Base-by-base conservation (phyloP, 1,140 invertebrate genomes). In the Acromyrmex echinatior region DNA sequence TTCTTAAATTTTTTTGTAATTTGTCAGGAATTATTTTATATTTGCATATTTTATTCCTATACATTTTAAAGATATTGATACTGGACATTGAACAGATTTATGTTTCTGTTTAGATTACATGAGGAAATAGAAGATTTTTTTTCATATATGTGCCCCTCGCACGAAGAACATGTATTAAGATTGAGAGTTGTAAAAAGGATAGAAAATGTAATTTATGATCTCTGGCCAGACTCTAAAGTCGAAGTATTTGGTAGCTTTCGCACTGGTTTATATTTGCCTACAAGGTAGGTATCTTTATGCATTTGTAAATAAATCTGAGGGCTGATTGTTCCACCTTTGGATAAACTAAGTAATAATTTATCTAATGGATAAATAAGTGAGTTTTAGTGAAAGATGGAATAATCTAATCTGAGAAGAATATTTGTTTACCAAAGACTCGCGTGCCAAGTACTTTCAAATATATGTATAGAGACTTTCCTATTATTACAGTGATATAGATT, bases 71-170 rank as follows among this genome's bases (percentile, higher is more conserved):
- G 53, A 70, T 16, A 63, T 62, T 35, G 45, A 14, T 51, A 60
- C 21, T 49, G 7, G 45, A 0, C 1, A 70, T 51, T 81, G 16
- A 81, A 45, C 62, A 58, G 3, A 58, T 51, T 21, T 71, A n/a
- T 77, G 3, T 77, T 60, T 71, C 16, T 88, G 9, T 91, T 74
- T 91, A 98, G 99, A 82, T 96, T 99, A 76, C 99, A 99, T 95
- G 97, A 99, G 96, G 99, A 99, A 96, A 99, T 99, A 88, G 97
- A 98, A 95, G 98, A 99, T 95, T 99, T 99, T 96, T 99, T 97
- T 95, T 95, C 96, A 86, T 99, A 99, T 95, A 99, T 99, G 97
- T 97, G 97, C 88, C 99, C 99, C 6, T 98, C 98, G 31, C 96
- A 97, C 87, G 98, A 98, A 91, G 99, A 99, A 94, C 98, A 99